phyloP scores from a whole-genome alignment of 2,113 vertebrate genomes.

The Cepphus grylle region DNA sequence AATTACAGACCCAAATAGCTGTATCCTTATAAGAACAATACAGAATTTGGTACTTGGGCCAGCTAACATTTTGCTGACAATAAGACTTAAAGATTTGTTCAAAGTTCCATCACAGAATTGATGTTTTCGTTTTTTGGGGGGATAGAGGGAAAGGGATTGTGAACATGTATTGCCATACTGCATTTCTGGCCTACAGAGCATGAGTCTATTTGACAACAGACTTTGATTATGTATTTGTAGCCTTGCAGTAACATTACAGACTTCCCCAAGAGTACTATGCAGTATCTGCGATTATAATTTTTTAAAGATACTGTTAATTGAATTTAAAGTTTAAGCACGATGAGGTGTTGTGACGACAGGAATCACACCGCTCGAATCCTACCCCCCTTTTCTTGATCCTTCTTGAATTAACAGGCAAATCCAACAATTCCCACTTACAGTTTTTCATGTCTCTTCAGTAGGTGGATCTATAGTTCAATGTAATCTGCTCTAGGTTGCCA shows the following conservation, averaged over 20 bases:
- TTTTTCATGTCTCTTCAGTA: neutral
- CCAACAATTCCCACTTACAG: neutral
- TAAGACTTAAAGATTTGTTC: neutral
- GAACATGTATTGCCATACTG: neutral
- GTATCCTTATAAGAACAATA: neutral
- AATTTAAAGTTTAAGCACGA: neutral
- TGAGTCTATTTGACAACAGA: neutral
- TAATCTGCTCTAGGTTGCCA: neutral
- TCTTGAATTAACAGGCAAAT: neutral
- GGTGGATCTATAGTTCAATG: neutral
- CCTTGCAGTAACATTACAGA: neutral
- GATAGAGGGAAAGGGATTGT: neutral
- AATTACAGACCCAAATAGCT: neutral
- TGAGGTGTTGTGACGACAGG: neutral
- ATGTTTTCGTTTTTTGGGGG: neutral
- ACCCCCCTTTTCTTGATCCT: neutral
- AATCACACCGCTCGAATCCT: neutral
- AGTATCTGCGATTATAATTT: neutral
- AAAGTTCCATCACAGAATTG: neutral
- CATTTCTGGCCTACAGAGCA: neutral
- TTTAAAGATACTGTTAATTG: neutral
- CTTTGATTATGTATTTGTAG: neutral
- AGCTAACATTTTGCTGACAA: neutral
- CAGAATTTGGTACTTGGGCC: neutral
- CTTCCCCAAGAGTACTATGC: neutral